These are phyloP conservation scores for Zosterops pallidus DNA, from an alignment of 2,113 vertebrate species.

Conservation along the genomic window DNA sequence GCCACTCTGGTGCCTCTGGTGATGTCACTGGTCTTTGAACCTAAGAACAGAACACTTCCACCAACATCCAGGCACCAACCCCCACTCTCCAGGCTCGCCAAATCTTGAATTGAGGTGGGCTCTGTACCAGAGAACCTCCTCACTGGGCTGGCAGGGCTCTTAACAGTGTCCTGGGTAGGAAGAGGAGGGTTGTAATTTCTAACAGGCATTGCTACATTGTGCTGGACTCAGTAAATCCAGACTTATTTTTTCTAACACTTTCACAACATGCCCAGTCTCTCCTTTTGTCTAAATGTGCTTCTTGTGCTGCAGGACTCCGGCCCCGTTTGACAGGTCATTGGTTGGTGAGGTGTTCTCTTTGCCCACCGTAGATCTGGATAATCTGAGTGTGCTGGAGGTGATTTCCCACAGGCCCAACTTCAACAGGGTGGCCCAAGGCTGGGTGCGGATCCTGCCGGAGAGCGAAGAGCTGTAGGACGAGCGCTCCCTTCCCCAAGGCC, in stretches of 20 bases:
- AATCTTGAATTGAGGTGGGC: background rate
- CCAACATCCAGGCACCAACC: background rate
- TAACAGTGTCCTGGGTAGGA: background rate
- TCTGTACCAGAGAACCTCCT: background rate
- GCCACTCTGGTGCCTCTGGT: background rate
- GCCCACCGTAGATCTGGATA: slow-evolving; percentile 73
- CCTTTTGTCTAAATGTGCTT: background rate
- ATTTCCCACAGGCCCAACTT: slow-evolving; percentile 84
- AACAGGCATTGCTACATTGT: background rate
- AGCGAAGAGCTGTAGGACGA: slow-evolving; percentile 84
- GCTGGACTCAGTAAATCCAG: background rate
- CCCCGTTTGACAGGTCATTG: slow-evolving; percentile 81
- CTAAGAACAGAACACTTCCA: background rate
- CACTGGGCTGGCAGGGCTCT: fast-evolving
- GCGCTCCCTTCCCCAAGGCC: background rate
- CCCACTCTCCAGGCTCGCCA: background rate
- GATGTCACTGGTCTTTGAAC: background rate
- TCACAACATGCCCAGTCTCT: fast-evolving
- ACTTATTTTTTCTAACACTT: background rate
- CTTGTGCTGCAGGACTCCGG: slow-evolving; percentile 73
- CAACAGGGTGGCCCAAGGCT: slow-evolving; percentile 88
- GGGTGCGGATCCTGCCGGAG: slow-evolving; percentile 79
- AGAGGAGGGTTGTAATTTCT: background rate
- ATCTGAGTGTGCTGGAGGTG: slow-evolving; percentile 68
- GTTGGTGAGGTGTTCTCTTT: slow-evolving; percentile 65